phyloP scores from a whole-genome alignment of 1,140 invertebrate species.

The Psix sp. region DNA sequence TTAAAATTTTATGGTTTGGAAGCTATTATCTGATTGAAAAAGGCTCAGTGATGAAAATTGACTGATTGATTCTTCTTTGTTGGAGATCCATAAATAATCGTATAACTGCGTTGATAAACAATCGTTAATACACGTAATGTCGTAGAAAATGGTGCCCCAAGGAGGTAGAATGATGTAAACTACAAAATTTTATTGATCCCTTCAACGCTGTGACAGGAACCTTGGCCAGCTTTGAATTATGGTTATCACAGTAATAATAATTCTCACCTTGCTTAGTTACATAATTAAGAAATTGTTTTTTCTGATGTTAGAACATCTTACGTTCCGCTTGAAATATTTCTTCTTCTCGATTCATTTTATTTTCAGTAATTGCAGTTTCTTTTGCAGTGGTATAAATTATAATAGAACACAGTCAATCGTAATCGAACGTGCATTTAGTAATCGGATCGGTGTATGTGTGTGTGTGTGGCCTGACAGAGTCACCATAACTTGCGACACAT shows the following conservation, averaged over 20 bases:
- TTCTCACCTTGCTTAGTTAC: conserved; percentile 25
- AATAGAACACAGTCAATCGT: conserved; percentile 23
- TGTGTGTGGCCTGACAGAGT: conserved; percentile 7
- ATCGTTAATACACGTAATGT: conserved; percentile 6
- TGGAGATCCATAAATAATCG: neutral
- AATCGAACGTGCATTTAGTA: conserved; percentile 33
- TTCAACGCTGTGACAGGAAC: conserved; percentile 3
- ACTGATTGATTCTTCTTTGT: conserved; percentile 22
- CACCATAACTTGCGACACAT: conserved; percentile 38
- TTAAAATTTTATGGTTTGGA: conserved; percentile 43
- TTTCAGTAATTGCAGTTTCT: conserved; percentile 20
- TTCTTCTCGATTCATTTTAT: conserved; percentile 1
- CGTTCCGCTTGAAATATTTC: neutral
- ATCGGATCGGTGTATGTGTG: conserved; percentile 9
- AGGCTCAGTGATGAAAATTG: conserved; percentile 6
- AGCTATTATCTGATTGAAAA: conserved; percentile 21
- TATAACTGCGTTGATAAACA: too few relatives aligned
- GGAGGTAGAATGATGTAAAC: conserved; percentile 14
- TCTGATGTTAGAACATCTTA: neutral
- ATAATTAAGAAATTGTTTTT: conserved; percentile 4
- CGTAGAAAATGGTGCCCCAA: conserved; percentile 11
- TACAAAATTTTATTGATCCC: neutral
- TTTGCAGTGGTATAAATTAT: conserved; percentile 9
- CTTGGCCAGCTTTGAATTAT: conserved; percentile 15
- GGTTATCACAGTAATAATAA: conserved; percentile 25